phyloP scores from a whole-genome alignment of 2,113 vertebrate species.

The Reinhardtius hippoglossoides region DNA sequence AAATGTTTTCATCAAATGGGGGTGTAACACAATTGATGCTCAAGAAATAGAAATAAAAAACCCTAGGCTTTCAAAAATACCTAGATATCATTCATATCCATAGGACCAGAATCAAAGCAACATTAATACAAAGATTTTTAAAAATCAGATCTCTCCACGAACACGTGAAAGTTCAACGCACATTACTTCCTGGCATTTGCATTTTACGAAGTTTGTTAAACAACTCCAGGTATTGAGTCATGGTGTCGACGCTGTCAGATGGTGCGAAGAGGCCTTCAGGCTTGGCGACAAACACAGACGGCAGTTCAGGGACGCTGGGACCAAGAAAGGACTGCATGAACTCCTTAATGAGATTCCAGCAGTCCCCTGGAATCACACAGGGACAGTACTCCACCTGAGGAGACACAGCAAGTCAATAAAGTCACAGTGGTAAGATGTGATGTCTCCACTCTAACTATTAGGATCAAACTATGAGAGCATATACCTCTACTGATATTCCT shows the following conservation, averaged over 20 bases:
- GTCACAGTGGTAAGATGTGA: neutral
- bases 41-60: slow-evolving; percentile 8
- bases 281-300: slow-evolving; percentile 87
- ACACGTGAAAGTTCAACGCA: slow-evolving; percentile 79
- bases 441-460: neutral
- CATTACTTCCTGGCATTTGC: slow-evolving; percentile 89
- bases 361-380: slow-evolving; percentile 94
- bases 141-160: neutral
- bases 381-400: slow-evolving; percentile 95
- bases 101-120: slow-evolving; percentile 41
- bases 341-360: slow-evolving; percentile 96
- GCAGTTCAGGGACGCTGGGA: slow-evolving; percentile 86
- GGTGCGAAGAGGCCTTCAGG: slow-evolving; percentile 89
- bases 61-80: slow-evolving; percentile 18
- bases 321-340: slow-evolving; percentile 97
- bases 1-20: slow-evolving; percentile 11
- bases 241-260: slow-evolving; percentile 89
- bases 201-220: slow-evolving; percentile 97
- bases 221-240: slow-evolving; percentile 97
- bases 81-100: neutral
- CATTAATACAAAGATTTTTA: slow-evolving; percentile 25
- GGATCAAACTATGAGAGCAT: neutral
- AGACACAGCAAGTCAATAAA: slow-evolving; percentile 27
- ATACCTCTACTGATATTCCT: slow-evolving; percentile 96
- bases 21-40: slow-evolving; percentile 1